Base-by-base conservation (phyloP, 2,797 vertebrate species). In the Botia almorhae region DNA sequence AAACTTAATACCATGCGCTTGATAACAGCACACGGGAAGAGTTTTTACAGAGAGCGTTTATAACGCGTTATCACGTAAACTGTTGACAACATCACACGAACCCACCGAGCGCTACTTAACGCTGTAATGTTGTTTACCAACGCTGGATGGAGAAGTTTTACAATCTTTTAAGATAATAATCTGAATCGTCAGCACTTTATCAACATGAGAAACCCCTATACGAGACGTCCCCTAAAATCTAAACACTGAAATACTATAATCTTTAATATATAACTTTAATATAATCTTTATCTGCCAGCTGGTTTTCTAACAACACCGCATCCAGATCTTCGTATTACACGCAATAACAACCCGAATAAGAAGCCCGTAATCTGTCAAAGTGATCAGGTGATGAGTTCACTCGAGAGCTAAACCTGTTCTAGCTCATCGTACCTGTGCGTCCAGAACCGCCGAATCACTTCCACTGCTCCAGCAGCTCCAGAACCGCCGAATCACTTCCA, bases 381-480 rank as follows among this genome's bases (percentile, higher is more conserved):
- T 55, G 75, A 72, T 11, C 46, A 74, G 64, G 19, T 74, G 69
- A 5, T 36, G n/a, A n/a, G n/a, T n/a, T n/a, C n/a, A n/a, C n/a
- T n/a, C n/a, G n/a, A n/a, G n/a, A n/a, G n/a, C n/a, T n/a, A n/a
- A 83, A 85, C 83, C 80, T 82, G 77, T 69, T 36, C 36, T 81
- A 76, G 63, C 56, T 75, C 33, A 63, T 39, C 81, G 70, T 85
- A 87, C 86, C 86, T 84, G 82, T 72, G 76, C 72, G 76, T 80
- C 80, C n/a, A n/a, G n/a, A n/a, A n/a, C n/a, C n/a, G n/a, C n/a
- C n/a, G n/a, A n/a, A n/a, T n/a, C n/a, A n/a, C n/a, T n/a, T n/a
- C n/a, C n/a, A n/a, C n/a, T n/a, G n/a, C n/a, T n/a, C n/a, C n/a
- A n/a, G n/a, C n/a, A n/a, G n/a, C n/a, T n/a, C n/a, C n/a, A n/a